Evolutionary conservation across 2,888 invertebrate species (phyloP).

Genomic region (Crematogaster levior): DNA sequence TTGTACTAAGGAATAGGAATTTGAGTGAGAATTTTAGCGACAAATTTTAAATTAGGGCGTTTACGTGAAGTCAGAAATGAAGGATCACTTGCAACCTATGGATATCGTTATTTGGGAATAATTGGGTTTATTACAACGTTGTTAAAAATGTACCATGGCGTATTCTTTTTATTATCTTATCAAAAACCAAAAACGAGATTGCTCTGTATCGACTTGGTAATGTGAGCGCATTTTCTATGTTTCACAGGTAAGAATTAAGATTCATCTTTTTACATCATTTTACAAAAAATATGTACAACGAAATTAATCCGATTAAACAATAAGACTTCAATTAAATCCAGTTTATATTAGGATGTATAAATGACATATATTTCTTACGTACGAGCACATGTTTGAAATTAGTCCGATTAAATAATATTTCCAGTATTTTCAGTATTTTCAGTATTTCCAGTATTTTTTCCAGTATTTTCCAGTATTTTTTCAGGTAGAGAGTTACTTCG

Average conservation of each 20-base stretch:
- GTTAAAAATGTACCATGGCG: not conserved
- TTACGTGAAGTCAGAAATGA: not conserved
- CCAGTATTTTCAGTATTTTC: too few species aligned
- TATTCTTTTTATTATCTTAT: not conserved
- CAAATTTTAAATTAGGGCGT: slow-evolving; percentile 6
- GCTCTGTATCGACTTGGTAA: not conserved
- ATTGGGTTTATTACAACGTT: not conserved
- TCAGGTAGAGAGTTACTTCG: too few species aligned
- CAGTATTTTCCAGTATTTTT: too few species aligned
- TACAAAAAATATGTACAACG: not conserved
- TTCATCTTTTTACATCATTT: not conserved
- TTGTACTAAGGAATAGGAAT: not conserved
- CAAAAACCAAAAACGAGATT: not conserved
- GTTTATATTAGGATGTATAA: too few species aligned
- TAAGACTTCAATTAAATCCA: too few species aligned
- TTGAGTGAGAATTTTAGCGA: not conserved
- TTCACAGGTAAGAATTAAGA: not conserved
- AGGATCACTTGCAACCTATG: not conserved
- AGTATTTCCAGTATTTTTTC: too few species aligned
- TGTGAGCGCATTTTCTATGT: not conserved
- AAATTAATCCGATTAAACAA: not conserved
- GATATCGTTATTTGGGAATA: not conserved
- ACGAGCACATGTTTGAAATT: too few species aligned
- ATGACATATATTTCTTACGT: too few species aligned
- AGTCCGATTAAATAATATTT: too few species aligned